Evolutionary conservation across 2,888 invertebrate genomes (phyloP).

Genomic region (Sisyra terminalis): DNA sequence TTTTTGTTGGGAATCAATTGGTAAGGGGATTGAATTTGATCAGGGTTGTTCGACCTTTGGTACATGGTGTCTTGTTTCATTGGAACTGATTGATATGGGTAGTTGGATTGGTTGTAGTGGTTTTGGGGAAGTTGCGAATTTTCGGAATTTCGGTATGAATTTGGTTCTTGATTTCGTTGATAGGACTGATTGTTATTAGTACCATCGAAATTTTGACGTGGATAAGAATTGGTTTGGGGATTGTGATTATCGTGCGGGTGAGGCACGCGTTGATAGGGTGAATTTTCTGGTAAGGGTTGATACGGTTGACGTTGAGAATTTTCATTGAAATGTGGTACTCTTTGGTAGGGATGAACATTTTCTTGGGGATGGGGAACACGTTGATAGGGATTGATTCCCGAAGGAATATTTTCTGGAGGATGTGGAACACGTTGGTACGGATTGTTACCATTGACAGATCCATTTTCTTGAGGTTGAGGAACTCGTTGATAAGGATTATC

Average conservation of each 20-base stretch:
- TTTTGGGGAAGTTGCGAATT: constrained; percentile 3
- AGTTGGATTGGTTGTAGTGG: constrained; percentile 3
- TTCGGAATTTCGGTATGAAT: constrained; percentile 9
- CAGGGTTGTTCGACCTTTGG: constrained; percentile 17
- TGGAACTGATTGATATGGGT: not conserved
- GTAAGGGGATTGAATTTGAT: constrained; percentile 20
- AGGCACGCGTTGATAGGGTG: constrained; percentile 15
- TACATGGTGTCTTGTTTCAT: constrained; percentile 19
- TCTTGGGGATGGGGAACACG: not conserved
- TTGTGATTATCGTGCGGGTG: constrained; percentile 6
- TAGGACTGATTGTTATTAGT: constrained; percentile 9
- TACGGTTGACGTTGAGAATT: too few relatives aligned
- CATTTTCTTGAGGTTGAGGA: constrained; percentile 10
- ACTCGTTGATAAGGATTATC: constrained; percentile 18
- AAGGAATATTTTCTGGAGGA: constrained; percentile 4
- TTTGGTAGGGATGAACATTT: too few relatives aligned
- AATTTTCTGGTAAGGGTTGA: constrained; percentile 5
- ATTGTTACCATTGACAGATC: too few relatives aligned
- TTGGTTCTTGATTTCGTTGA: not conserved
- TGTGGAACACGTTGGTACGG: constrained; percentile 10
- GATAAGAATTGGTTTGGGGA: constrained; percentile 7
- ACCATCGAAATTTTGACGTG: constrained; percentile 7
- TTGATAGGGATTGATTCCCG: not conserved
- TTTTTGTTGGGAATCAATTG: constrained; percentile 21
- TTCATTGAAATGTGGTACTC: too few relatives aligned